These are phyloP conservation scores for Therioaphis trifolii DNA, from an alignment of 2,888 invertebrate genomes.

Conservation along the genomic window DNA sequence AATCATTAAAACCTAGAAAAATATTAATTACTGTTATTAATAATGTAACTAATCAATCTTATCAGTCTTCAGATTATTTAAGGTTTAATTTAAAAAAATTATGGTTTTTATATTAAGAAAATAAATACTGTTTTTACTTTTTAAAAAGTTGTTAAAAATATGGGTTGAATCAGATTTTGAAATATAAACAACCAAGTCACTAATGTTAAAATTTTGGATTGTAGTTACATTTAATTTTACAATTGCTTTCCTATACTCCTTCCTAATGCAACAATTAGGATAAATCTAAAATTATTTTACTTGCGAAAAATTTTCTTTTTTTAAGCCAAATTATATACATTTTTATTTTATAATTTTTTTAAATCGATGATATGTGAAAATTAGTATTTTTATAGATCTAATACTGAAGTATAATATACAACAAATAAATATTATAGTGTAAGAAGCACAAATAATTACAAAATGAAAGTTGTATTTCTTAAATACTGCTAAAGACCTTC, in stretches of 20 bases:
- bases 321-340: no score
- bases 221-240: constrained; percentile 26
- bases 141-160: constrained; percentile 58
- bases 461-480: no score
- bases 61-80: constrained; percentile 38
- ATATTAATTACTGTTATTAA: constrained; percentile 49
- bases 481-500: no score
- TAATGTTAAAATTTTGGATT: constrained; percentile 50
- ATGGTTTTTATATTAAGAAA: constrained; percentile 48
- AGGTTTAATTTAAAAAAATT: constrained; percentile 24
- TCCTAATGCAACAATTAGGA: constrained; percentile 10
- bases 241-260: constrained; percentile 12
- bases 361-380: no score
- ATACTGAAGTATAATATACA: no score
- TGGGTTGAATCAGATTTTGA: constrained; percentile 56
- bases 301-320: not conserved
- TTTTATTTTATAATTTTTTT: no score
- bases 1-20: constrained; percentile 44
- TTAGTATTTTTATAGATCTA: no score
- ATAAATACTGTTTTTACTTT: constrained; percentile 52
- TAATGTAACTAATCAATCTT: constrained; percentile 38
- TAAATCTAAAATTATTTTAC: not conserved
- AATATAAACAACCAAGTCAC: constrained; percentile 60
- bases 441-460: no score
- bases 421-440: no score